A percentile compares a stretch with the other conserved stretches of the same genome.
These are phyloP conservation scores for Hedychridium roseum DNA, from an alignment of 2,888 invertebrate genomes.

Conservation along the genomic window DNA sequence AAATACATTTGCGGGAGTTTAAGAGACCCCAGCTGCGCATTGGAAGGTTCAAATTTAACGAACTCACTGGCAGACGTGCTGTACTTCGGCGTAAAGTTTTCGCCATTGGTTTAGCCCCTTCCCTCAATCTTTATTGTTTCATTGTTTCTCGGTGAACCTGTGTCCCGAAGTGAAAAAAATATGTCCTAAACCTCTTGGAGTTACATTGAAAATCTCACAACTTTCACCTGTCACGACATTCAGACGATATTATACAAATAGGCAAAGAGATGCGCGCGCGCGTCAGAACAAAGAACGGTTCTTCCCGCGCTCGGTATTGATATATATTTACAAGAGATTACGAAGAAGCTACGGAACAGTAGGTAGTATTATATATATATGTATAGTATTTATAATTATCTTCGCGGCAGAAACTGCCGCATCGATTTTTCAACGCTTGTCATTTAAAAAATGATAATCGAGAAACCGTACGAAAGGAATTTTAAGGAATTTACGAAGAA, in stretches of 20 bases:
- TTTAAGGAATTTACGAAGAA: no score
- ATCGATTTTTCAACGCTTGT: no score
- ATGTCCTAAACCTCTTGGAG: not conserved
- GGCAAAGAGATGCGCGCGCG: constrained; percentile 27
- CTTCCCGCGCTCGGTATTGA: constrained; percentile 5
- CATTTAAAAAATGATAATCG: no score
- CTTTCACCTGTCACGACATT: constrained; percentile 16
- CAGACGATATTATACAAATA: constrained; percentile 37
- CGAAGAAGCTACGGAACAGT: constrained; percentile 41
- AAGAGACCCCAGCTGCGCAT: no score
- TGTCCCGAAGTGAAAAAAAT: not conserved
- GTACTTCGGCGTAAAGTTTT: no score
- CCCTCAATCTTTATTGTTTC: no score
- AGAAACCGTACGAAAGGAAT: no score
- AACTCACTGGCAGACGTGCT: no score
- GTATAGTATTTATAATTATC: constrained; percentile 3
- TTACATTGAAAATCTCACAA: constrained; percentile 2
- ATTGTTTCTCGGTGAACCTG: not conserved
- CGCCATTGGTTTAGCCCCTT: no score
- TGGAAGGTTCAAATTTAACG: no score
- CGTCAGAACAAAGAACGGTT: constrained; percentile 12
- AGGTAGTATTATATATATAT: constrained; percentile 25
- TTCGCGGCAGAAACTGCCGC: not conserved
- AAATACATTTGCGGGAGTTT: no score
- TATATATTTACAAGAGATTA: constrained; percentile 51